These are phyloP conservation scores for Bombus difficillimus DNA, from an alignment of 1,140 invertebrate genomes.

Conservation along the genomic window DNA sequence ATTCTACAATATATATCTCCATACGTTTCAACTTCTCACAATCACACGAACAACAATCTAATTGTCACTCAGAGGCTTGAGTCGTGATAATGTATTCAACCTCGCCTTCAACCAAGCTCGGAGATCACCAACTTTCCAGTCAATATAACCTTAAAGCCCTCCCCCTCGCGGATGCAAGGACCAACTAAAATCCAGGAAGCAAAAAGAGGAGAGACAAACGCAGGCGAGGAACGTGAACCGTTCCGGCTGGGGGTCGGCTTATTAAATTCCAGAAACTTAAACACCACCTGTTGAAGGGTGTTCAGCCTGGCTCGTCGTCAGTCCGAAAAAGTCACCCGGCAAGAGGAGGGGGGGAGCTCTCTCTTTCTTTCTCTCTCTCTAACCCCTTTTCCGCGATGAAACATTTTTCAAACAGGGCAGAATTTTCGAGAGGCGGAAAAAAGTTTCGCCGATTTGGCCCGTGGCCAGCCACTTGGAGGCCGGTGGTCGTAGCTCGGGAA, in stretches of 20 bases:
- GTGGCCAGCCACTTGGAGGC: constrained; percentile 53
- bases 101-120: too few relatives aligned
- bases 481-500: constrained; percentile 1
- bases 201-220: background rate
- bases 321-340: constrained; percentile 53
- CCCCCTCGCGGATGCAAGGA: background rate
- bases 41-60: too few relatives aligned
- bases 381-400: background rate
- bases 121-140: background rate
- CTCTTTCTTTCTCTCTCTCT: too few relatives aligned
- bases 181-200: background rate
- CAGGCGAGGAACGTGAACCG: background rate
- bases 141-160: background rate
- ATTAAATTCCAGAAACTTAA: constrained; percentile 69
- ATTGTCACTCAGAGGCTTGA: too few relatives aligned
- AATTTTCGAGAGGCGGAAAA: constrained; percentile 38
- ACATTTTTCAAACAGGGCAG: constrained; percentile 56
- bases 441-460: constrained; percentile 52
- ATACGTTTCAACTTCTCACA: too few relatives aligned
- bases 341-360: background rate
- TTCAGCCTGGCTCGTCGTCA: constrained; percentile 46
- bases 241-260: constrained; percentile 32
- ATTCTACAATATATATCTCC: too few relatives aligned
- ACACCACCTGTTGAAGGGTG: constrained; percentile 68
- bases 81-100: too few relatives aligned